These are phyloP conservation scores for Seriola dumerili DNA, from an alignment of 2,113 vertebrate species.

Conservation along the genomic window DNA sequence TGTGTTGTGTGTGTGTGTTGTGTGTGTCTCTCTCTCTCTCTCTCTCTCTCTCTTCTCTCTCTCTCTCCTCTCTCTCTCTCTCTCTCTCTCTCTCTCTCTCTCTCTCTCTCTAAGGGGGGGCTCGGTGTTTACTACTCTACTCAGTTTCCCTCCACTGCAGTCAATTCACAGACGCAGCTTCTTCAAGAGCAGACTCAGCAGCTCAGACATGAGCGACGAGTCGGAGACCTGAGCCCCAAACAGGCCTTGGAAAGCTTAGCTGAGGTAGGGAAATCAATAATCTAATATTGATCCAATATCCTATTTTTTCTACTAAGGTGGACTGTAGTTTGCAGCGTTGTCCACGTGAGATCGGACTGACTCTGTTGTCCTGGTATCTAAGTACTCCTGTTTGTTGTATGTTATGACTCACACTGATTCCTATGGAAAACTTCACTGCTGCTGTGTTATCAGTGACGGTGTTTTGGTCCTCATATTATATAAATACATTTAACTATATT, in stretches of 20 bases:
- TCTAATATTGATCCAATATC: background rate
- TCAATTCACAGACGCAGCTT: slow-evolving; percentile 17
- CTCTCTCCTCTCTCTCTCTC: too few species aligned
- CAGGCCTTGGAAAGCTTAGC: slow-evolving; percentile 87
- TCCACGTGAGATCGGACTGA: background rate
- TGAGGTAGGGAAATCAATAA: slow-evolving; percentile 83
- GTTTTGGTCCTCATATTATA: too few species aligned
- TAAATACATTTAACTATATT: too few species aligned
- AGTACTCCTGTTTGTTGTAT: background rate
- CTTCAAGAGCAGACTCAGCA: background rate
- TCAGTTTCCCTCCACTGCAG: background rate
- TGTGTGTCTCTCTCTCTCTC: too few species aligned
- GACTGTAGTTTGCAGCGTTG: background rate
- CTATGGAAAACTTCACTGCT: too few species aligned
- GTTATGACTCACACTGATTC: too few species aligned
- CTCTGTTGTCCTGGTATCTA: background rate
- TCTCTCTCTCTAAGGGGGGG: too few species aligned
- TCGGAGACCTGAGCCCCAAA: slow-evolving; percentile 89
- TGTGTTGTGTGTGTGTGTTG: slow-evolving; percentile 1
- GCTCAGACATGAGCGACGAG: slow-evolving; percentile 88
- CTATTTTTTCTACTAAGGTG: background rate
- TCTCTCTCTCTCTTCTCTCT: too few species aligned
- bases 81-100: too few species aligned
- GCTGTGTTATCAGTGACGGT: background rate
- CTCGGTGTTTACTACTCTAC: slow-evolving; percentile 25